A percentile compares a stretch with the other conserved stretches of the same genome.
phyloP scores from a whole-genome alignment of 2,888 invertebrate genomes.

The Zele albiditarsus region DNA sequence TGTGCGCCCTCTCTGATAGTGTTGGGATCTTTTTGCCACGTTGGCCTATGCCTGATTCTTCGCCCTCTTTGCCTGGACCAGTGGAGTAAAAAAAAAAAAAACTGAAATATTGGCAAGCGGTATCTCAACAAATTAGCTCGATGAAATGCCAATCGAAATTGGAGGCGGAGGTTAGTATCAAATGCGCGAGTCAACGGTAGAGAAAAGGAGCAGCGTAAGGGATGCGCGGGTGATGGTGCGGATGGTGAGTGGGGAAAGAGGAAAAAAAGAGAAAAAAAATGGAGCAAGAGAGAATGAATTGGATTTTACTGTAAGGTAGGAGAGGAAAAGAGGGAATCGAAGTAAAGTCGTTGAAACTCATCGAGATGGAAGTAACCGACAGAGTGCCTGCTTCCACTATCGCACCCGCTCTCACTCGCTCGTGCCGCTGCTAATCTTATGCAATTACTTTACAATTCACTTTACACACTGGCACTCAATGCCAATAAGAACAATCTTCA shows the following conservation, averaged over 20 bases:
- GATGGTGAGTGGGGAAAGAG: slow-evolving; percentile 32
- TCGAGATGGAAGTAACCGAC: slow-evolving; percentile 72
- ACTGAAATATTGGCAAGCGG: slow-evolving; percentile 73
- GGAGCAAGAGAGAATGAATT: slow-evolving; percentile 36
- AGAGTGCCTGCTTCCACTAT: slow-evolving; percentile 64
- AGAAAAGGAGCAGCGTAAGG: slow-evolving; percentile 45
- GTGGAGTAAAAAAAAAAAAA: slow-evolving; percentile 64
- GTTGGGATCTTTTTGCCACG: slow-evolving; percentile 40
- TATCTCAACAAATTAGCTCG: slow-evolving; percentile 73
- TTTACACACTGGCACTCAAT: slow-evolving; percentile 69
- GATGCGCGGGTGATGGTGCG: slow-evolving; percentile 25
- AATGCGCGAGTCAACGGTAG: slow-evolving; percentile 47
- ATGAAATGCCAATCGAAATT: slow-evolving; percentile 69
- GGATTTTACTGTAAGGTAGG: slow-evolving; percentile 27
- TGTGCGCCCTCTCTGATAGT: slow-evolving; percentile 51
- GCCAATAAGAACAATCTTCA: slow-evolving; percentile 67
- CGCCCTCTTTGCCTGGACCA: slow-evolving; percentile 57
- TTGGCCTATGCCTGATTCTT: slow-evolving; percentile 20
- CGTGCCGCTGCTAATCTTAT: slow-evolving; percentile 70
- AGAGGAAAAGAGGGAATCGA: slow-evolving; percentile 62
- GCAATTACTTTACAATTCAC: slow-evolving; percentile 73
- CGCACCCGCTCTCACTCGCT: slow-evolving; percentile 37
- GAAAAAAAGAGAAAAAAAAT: slow-evolving; percentile 35
- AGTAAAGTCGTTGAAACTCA: slow-evolving; percentile 72
- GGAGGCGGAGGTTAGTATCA: slow-evolving; percentile 31